phyloP scores from a whole-genome alignment of 2,113 vertebrate species.

The Pluvianellus socialis region DNA sequence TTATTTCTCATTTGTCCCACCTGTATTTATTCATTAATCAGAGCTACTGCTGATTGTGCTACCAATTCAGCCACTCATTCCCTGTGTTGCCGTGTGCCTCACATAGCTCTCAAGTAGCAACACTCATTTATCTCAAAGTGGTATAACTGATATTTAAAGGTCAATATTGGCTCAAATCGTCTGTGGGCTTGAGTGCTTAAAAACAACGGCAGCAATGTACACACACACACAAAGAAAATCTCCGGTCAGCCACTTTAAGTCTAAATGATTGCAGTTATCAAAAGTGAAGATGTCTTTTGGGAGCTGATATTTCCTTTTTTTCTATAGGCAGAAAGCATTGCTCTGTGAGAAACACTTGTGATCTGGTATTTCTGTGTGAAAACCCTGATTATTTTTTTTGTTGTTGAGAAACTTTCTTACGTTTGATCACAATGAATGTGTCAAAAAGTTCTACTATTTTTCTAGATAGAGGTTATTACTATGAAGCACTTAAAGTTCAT shows the following conservation, averaged over 20 bases:
- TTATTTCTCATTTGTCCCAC: neutral
- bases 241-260: conserved; percentile 9
- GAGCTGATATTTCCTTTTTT: conserved; percentile 42
- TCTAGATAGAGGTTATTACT: neutral
- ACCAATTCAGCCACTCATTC: neutral
- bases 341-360: neutral
- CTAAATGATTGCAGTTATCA: conserved; percentile 1
- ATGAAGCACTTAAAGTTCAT: neutral
- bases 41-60: neutral
- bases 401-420: neutral
- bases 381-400: neutral
- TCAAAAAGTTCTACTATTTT: neutral
- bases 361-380: neutral
- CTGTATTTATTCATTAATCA: conserved; percentile 4
- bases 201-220: neutral
- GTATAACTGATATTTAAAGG: conserved; percentile 63
- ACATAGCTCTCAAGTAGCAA: neutral
- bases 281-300: conserved; percentile 9
- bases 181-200: conserved; percentile 4
- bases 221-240: neutral
- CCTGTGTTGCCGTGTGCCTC: neutral
- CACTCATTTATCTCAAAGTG: conserved; percentile 41
- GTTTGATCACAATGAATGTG: neutral
- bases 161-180: conserved; percentile 49
- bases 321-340: neutral